A percentile compares a stretch with the other conserved stretches of the same genome.
Evolutionary conservation across 2,113 vertebrate species (phyloP).

Genomic region (Protobothrops mucrosquamatus): DNA sequence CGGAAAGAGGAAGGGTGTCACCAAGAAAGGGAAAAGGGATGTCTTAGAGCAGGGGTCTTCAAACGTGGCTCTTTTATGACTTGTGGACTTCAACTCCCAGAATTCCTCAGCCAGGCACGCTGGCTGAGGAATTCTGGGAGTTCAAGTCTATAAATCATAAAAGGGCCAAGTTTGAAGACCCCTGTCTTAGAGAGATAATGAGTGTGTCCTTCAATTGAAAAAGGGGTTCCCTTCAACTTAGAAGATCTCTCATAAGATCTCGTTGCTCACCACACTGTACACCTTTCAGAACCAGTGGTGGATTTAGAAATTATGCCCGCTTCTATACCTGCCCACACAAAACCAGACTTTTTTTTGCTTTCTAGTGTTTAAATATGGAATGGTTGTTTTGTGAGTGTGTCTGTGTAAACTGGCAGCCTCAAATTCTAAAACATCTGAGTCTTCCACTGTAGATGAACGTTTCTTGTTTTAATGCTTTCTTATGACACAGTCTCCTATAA

Average conservation of each 20-base stretch:
- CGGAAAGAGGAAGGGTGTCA: neutral
- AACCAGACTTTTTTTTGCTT: neutral
- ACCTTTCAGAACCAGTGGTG: neutral
- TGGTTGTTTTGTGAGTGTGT: neutral
- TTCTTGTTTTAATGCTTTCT: neutral
- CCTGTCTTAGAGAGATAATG: neutral
- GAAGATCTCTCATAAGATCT: neutral
- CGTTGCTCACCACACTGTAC: neutral
- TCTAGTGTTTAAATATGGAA: neutral
- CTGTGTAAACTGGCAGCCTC: neutral
- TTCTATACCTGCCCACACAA: neutral
- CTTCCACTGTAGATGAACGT: neutral
- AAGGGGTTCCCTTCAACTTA: neutral
- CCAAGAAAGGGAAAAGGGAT: neutral
- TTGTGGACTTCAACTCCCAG: too few relatives aligned
- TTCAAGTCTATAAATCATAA: too few relatives aligned
- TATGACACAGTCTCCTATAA: neutral
- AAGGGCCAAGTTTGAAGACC: too few relatives aligned
- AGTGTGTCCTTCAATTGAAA: neutral
- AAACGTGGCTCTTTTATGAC: too few relatives aligned
- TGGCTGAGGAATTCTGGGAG: too few relatives aligned
- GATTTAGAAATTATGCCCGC: neutral
- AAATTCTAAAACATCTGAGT: neutral
- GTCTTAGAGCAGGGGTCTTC: neutral
- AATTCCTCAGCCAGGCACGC: too few relatives aligned